Base-by-base conservation (phyloP, 2,113 vertebrate genomes). In the Etia nguti region DNA sequence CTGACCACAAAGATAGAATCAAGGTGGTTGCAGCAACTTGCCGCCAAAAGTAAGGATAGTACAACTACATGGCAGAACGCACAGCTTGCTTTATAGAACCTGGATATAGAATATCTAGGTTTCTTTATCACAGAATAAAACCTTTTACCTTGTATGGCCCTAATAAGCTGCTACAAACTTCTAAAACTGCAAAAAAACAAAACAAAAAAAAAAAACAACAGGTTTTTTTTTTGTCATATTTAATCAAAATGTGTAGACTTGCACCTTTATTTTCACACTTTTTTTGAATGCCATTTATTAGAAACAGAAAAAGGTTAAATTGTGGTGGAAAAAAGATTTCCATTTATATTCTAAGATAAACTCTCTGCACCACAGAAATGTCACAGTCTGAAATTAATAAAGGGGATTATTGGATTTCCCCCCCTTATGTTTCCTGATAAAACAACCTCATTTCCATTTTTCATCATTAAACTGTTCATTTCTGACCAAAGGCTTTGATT, bases 31-130 rank as follows among this genome's bases (percentile, higher is more conserved):
- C 41, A 46, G 68, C 68, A 73, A 8, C 12, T 43, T 70, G 38
- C 24, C n/a, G 10, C 41, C 24, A 75, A 18, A 73, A 18, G 22
- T 10, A 16, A 70, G 22, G 0, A 6, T 10, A 1, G 8, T 0
- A 43, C 38, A 41, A 8, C 62, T 24, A 70, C n/a, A 70, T 43
- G n/a, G 13, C 12, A 15, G 43, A 46, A 15, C 12, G 18, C 16
- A 46, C 22, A 73, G 22, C 6, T 46, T 1, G 15, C 5, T 73
- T 46, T 73, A 46, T 26, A 13, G 22, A 36, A 62, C 31, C 31
- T 31, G 31, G 31, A 7, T 54, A 54, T 8, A 75, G 24, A 75
- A 50, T 8, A 31, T 50, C 4, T 24, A 77, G 16, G 43, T 31
- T 2, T 29, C 24, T 12, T 50, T 50, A 50, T 31, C 70, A 75